Conservation (phyloP, 1,140 invertebrate genomes). For the Brachionus calyciflorus region DNA sequence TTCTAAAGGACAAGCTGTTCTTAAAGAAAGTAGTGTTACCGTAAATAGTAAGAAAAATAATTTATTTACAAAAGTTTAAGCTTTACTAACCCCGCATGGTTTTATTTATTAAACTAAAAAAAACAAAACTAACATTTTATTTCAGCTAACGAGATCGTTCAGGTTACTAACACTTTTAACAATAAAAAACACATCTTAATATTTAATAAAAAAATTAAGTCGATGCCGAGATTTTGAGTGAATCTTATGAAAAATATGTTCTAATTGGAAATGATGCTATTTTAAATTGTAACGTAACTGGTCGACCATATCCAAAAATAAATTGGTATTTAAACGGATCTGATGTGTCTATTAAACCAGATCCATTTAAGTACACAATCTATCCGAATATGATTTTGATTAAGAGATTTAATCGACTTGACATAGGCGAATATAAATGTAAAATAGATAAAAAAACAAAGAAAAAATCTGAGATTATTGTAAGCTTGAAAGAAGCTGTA, state of each 20-base stretch:
- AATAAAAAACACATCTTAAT: too few species aligned
- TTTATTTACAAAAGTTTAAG: background rate
- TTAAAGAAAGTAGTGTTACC: constrained; percentile 38
- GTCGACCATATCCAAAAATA: constrained; percentile 6
- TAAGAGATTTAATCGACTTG: background rate
- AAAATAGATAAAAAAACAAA: background rate
- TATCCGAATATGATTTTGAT: constrained; percentile 12
- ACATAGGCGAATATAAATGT: constrained; percentile 13
- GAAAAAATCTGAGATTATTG: constrained; percentile 7
- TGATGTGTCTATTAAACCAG: background rate
- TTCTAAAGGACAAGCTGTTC: background rate
- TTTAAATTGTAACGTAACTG: constrained; percentile 12
- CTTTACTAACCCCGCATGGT: constrained; percentile 28
- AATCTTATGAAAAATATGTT: constrained; percentile 12
- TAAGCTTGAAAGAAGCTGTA: constrained; percentile 27
- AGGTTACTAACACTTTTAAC: background rate
- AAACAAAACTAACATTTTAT: constrained; percentile 21
- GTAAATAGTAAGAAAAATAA: constrained; percentile 17
- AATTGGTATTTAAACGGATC: constrained; percentile 15
- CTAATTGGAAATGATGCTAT: constrained; percentile 28
- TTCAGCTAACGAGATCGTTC: background rate
- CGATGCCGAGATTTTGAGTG: background rate
- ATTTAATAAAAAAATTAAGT: too few species aligned
- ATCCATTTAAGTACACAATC: constrained; percentile 33
- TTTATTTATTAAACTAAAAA: constrained; percentile 2